Base-by-base conservation (phyloP, 2,113 vertebrate species). In the Euleptes europaea region DNA sequence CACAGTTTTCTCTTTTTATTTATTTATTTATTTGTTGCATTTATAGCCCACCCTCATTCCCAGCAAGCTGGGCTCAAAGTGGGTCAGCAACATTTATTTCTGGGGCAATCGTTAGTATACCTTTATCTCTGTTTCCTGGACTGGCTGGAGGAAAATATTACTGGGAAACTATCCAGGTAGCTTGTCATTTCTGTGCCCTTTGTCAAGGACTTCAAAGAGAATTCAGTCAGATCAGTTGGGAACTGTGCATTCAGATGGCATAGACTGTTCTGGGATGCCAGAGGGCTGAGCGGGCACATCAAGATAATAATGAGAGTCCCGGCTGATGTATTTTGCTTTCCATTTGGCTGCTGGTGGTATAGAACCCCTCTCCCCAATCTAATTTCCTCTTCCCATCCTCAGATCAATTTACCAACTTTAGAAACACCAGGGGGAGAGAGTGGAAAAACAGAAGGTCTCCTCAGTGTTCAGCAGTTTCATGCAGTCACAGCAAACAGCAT, bases 341-440 rank as follows among this genome's bases (percentile, higher is more conserved):
- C 40, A 66, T n/a, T n/a, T n/a, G 11, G 11, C 28, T 83, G 67
- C 88, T 44, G 0, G 0, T 69, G 47, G 31, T 72, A 12, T 76
- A 35, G 66, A 35, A 31, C 86, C 86, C 3, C 80, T 21, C 60
- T 28, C 60, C 54, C 54, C 60, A 26, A 78, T 31, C 0, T 81
- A 2, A 66, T 86, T 81, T 4, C 69, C 12, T 84, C 75, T 3
- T 35, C 3, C 63, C 88, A 89, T 90, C 92, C 90, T 86, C 76
- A 88, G 71, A 80, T 63, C 12, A 5, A 84, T 74, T 85, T 89
- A 49, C 86, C 9, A 23, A 87, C 89, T 87, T 90, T 89, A 88
- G 90, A 90, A 89, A 90, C 88, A 90, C 80, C 86, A 5, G 1
- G 89, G 72, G 65, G 57, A 86, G 35, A 89, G 83, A 89, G 94